Base-by-base conservation (phyloP, 2,888 invertebrate genomes). In the Zootermopsis nevadensis region DNA sequence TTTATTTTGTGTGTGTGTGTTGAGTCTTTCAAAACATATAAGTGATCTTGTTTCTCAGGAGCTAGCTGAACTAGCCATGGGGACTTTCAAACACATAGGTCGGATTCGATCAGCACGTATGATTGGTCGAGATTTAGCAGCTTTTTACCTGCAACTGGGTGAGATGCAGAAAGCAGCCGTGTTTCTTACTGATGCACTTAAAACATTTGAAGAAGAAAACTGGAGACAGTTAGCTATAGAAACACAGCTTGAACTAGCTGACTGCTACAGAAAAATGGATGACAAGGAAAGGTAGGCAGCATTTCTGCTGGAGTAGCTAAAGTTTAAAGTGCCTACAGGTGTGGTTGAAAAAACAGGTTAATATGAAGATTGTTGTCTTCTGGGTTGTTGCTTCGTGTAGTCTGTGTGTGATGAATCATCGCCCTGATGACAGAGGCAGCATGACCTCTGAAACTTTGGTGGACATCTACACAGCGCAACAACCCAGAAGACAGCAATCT, bases 61-160 rank as follows among this genome's bases (percentile, higher is more conserved):
- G 89, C 90, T 98, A 84, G 97, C 98, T 0, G 99, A 99, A 89
- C 90, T 98, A 85, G 97, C 98, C 0, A 98, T 84, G 84, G 97
- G 98, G 81, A 98, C 98, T 0, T 98, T 97, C 88, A 99, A 99
- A 88, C 98, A 98, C 90, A 97, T 98, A 85, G 95, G 95, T 0
- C 91, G 95, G 84, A 88, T 93, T 86, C 92, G 97, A 86, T 97
- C 96, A 82, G 98, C 98, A 0, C 93, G 97, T 69, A 92, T 96
- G 77, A 96, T 98, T 83, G 98, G 98, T 0, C 92, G 95, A 66
- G 96, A 98, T 87, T 90, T 99, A 79, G 98, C 98, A 0, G 93
- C 95, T 38, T 98, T 98, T 89, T 98, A 99, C 89, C 94, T 96
- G 86, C 94, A 95, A 85, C 91, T 96, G 15, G 95, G 95, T 0